phyloP scores from a whole-genome alignment of 2,888 invertebrate species.

The Lycaena phlaeas region DNA sequence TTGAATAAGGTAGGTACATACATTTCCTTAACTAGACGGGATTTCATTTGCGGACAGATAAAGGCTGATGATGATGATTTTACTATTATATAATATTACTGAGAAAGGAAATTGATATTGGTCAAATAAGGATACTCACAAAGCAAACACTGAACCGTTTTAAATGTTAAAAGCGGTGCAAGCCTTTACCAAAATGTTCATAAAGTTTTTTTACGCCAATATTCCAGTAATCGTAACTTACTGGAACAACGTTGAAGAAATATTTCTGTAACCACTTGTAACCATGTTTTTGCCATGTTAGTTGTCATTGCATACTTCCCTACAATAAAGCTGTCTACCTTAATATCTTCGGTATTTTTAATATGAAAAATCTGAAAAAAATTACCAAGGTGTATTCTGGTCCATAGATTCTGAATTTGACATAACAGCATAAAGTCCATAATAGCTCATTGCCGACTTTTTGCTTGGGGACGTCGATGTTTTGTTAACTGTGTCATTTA shows the following conservation, averaged over 20 bases:
- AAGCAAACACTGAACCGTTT: too few species aligned
- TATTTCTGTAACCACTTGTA: not conserved
- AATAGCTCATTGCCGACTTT: constrained; percentile 1
- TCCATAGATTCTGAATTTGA: not conserved
- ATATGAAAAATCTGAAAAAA: not conserved
- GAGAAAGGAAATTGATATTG: too few species aligned
- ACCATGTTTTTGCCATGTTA: not conserved
- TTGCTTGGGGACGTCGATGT: not conserved
- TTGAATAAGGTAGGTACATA: too few species aligned
- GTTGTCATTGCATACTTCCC: too few species aligned
- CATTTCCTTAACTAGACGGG: too few species aligned
- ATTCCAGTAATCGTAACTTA: not conserved
- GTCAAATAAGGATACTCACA: too few species aligned
- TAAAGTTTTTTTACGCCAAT: not conserved
- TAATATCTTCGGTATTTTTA: not conserved
- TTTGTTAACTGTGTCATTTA: too few species aligned
- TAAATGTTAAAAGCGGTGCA: too few species aligned
- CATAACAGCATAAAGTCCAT: constrained; percentile 3
- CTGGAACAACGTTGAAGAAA: not conserved
- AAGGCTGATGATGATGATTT: too few species aligned
- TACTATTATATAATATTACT: too few species aligned
- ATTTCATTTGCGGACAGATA: too few species aligned
- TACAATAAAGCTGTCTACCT: not conserved
- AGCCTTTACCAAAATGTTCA: not conserved
- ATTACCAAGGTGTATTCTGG: not conserved